Base-by-base conservation (phyloP, 2,797 vertebrate genomes). In the Argentina silus region DNA sequence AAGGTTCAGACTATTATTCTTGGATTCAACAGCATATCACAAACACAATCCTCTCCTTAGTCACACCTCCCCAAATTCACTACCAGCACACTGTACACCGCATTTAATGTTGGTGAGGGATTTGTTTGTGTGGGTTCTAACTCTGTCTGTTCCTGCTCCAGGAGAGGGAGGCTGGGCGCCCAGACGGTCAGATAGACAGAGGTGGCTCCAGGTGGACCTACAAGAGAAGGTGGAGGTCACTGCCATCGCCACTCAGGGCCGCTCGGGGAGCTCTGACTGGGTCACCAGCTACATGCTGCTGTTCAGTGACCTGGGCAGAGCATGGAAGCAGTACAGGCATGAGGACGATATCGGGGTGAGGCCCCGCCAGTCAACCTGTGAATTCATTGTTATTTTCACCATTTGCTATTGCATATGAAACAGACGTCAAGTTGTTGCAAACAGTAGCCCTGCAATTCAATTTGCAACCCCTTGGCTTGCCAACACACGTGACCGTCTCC, bases 131-230 rank as follows among this genome's bases (percentile, higher is more conserved):
- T 69, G 53, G 21, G 43, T n/a, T 6, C n/a, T n/a, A n/a, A n/a
- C n/a, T n/a, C n/a, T 11, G 27, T 1, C 21, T 6, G 1, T 60
- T 60, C 23, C 23, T 21, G 23, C 21, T 36, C 15, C 36, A 68
- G 67, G 50, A 55, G 50, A 43, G 15, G 50, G 67, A n/a, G 51
- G 51, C 14, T 68, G 67, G 67, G n/a, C 51, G 1, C 67, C 67
- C 10, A 8, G 11, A 57, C 65, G 61, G 63, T n/a, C 1, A 63
- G 68, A 45, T 19, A 9, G 17, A 47, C 43, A 93, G 23, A 94
- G 94, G 73, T 96, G 95, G 91, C 90, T 96, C 10, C 95, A 96
- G 89, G 83, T 96, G 70, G 95, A 96, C 70, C 89, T 96, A 72
- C 92, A 92, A n/a, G 92, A 92, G 70, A 88, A 94, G 83, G 87